phyloP scores from a whole-genome alignment of 2,113 vertebrate genomes.

The Eretmodus cyanostictus region DNA sequence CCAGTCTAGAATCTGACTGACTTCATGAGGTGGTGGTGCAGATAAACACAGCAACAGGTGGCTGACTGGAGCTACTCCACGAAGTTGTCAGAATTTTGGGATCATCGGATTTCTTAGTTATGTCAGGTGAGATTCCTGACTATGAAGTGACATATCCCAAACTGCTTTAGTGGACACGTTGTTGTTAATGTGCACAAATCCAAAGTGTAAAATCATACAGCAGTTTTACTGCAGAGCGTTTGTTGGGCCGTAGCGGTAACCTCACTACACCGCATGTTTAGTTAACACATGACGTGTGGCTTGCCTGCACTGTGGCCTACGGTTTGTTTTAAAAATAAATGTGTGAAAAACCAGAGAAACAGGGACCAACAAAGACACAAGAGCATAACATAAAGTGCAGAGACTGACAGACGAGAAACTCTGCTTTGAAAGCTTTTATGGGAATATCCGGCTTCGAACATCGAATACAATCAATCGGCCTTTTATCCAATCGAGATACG shows the following conservation, averaged over 20 bases:
- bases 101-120: neutral
- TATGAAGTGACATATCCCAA: neutral
- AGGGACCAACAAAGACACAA: neutral
- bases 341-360: neutral
- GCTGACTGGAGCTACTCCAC: neutral
- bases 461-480: fast-evolving
- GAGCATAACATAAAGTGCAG: neutral
- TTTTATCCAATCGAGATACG: neutral
- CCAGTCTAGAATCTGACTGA: fast-evolving
- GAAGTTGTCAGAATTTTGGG: neutral
- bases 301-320: neutral
- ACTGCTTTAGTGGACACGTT: neutral
- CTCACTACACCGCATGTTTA: neutral
- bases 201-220: neutral
- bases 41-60: neutral
- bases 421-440: neutral
- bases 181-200: neutral
- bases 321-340: neutral
- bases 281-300: neutral
- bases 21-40: neutral
- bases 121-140: neutral
- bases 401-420: neutral
- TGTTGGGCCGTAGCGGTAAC: neutral
- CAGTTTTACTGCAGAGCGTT: neutral
- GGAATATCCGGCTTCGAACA: neutral